phyloP scores from a whole-genome alignment of 2,113 vertebrate genomes.

The Pangasianodon gigas region DNA sequence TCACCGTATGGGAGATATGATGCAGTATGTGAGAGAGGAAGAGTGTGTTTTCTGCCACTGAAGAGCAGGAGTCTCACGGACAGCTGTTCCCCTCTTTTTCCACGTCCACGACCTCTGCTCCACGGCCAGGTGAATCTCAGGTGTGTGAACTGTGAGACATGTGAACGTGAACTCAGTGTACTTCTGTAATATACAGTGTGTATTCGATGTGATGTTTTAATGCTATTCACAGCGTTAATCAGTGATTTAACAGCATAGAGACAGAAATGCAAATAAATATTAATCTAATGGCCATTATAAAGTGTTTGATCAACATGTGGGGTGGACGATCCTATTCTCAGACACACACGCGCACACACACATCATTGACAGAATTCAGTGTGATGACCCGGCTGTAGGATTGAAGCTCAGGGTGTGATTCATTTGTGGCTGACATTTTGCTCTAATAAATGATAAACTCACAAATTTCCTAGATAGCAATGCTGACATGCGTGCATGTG shows the following conservation, averaged over 20 bases:
- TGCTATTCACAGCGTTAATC: neutral
- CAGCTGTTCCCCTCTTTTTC: neutral
- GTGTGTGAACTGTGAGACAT: neutral
- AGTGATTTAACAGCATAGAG: neutral
- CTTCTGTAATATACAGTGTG: neutral
- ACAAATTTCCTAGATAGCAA: neutral
- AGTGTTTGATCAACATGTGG: neutral
- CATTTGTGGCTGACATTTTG: neutral
- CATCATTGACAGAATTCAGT: neutral
- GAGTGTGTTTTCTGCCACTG: neutral
- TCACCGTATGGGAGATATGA: neutral
- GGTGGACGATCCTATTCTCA: neutral
- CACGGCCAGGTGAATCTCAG: neutral
- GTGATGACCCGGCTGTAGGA: neutral
- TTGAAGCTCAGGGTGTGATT: neutral
- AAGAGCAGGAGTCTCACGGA: neutral
- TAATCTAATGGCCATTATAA: neutral
- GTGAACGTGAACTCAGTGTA: neutral
- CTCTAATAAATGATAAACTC: neutral
- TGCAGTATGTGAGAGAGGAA: neutral
- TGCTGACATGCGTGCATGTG: conserved; percentile 40
- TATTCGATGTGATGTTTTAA: neutral
- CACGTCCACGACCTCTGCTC: neutral
- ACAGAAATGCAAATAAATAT: neutral
- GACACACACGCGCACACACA: neutral